A percentile compares a stretch with the other conserved stretches of the same genome.
These are phyloP conservation scores for Tenrec ecaudatus DNA, from an alignment of 2,113 vertebrate species.

Conservation along the genomic window DNA sequence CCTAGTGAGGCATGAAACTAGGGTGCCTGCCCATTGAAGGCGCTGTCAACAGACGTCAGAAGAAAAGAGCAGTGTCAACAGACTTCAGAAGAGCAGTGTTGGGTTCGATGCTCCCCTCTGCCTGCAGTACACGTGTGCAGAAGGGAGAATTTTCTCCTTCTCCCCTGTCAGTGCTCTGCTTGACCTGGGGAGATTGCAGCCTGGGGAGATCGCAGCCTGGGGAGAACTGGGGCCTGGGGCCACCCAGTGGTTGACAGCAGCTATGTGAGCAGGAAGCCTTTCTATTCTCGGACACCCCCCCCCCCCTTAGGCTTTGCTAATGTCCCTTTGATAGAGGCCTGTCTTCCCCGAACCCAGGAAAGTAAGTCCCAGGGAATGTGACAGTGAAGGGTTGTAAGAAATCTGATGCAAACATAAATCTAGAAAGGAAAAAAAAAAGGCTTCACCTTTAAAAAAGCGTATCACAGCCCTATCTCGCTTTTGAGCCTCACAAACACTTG, in stretches of 20 bases:
- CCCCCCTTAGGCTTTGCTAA: neutral
- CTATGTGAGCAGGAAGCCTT: neutral
- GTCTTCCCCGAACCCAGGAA: neutral
- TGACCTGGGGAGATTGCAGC: neutral
- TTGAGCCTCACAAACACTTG: neutral
- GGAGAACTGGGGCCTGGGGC: neutral
- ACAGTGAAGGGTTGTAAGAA: neutral
- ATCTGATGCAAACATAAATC: neutral
- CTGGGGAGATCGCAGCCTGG: neutral
- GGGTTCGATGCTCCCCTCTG: neutral
- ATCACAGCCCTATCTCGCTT: neutral
- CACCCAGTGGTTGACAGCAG: neutral
- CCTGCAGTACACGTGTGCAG: neutral
- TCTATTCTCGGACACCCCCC: no score
- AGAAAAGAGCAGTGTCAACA: neutral
- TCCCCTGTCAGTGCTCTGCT: neutral
- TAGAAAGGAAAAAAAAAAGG: neutral
- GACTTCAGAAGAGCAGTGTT: neutral
- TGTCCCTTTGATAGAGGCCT: neutral
- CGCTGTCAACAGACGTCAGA: neutral
- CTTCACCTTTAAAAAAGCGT: neutral
- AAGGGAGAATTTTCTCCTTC: neutral
- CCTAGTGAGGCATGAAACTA: neutral
- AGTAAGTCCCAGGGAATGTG: neutral
- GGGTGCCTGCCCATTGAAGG: neutral